phyloP scores from a whole-genome alignment of 1,140 invertebrate genomes.

The Drosophila simulans region DNA sequence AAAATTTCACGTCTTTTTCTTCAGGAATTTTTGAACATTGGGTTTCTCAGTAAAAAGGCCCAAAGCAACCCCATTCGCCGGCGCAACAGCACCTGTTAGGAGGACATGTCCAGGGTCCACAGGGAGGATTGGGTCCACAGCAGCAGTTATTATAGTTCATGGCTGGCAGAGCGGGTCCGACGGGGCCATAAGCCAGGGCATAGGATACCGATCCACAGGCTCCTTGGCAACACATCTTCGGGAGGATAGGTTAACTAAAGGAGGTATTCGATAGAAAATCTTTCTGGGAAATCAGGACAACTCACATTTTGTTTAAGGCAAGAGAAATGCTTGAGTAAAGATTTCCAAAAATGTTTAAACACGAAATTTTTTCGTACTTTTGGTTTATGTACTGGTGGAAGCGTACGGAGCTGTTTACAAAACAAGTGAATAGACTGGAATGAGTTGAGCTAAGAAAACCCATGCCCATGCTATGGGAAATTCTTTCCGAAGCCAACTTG shows the following conservation, averaged over 20 bases:
- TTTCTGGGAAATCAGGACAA: neutral
- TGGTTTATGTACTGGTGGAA: conserved; percentile 10
- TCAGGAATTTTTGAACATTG: too few species aligned
- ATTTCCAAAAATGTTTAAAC: conserved; percentile 12
- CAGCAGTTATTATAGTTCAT: conserved; percentile 68
- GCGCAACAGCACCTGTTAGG: conserved; percentile 62
- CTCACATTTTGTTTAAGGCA: conserved; percentile 19
- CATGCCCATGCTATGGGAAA: neutral
- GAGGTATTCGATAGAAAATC: neutral
- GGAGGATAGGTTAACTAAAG: neutral
- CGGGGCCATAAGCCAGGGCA: conserved; percentile 62
- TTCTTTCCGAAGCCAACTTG: conserved; percentile 44
- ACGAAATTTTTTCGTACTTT: conserved; percentile 43
- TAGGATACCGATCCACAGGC: conserved; percentile 65
- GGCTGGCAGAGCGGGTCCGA: conserved; percentile 65
- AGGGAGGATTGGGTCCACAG: conserved; percentile 62
- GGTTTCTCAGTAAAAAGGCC: conserved; percentile 54
- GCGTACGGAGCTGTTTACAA: conserved; percentile 27
- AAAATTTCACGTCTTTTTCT: neutral
- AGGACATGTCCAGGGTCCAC: conserved; percentile 70
- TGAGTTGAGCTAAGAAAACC: conserved; percentile 2
- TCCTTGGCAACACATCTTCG: conserved; percentile 30
- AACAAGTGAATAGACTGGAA: conserved; percentile 29
- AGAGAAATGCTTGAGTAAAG: neutral
- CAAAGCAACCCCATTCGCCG: conserved; percentile 61